These are phyloP conservation scores for Parauchenoglanis punctatus DNA, from an alignment of 2,797 vertebrate genomes.

Conservation along the genomic window DNA sequence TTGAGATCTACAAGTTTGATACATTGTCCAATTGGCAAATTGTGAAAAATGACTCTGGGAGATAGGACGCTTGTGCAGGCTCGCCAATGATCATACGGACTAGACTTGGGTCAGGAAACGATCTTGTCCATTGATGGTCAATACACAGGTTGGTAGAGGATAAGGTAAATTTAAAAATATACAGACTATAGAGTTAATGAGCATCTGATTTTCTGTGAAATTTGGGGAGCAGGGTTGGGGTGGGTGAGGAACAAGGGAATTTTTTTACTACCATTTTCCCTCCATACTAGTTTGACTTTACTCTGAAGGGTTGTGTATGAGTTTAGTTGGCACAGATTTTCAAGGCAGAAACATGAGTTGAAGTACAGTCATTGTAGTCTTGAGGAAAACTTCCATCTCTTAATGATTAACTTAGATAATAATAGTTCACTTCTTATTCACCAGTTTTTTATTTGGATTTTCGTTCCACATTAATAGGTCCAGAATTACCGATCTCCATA, in stretches of 20 bases:
- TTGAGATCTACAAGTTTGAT: background rate
- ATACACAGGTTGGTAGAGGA: background rate
- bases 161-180: background rate
- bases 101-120: background rate
- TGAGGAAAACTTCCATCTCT: background rate
- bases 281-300: background rate
- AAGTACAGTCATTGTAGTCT: background rate
- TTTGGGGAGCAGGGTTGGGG: background rate
- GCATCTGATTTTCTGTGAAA: background rate
- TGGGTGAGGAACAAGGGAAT: background rate
- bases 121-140: background rate
- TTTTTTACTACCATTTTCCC: background rate
- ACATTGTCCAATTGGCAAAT: background rate
- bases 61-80: background rate
- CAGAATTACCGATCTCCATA: background rate
- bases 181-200: background rate
- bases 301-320: background rate
- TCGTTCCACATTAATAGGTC: background rate
- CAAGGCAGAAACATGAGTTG: background rate
- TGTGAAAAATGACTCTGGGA: background rate
- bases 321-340: background rate
- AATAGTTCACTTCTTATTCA: background rate
- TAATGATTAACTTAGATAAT: background rate
- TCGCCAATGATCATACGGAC: background rate
- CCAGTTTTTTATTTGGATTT: background rate